Conservation (phyloP, 2,888 invertebrate species). For the Eristalis arbustorum region DNA sequence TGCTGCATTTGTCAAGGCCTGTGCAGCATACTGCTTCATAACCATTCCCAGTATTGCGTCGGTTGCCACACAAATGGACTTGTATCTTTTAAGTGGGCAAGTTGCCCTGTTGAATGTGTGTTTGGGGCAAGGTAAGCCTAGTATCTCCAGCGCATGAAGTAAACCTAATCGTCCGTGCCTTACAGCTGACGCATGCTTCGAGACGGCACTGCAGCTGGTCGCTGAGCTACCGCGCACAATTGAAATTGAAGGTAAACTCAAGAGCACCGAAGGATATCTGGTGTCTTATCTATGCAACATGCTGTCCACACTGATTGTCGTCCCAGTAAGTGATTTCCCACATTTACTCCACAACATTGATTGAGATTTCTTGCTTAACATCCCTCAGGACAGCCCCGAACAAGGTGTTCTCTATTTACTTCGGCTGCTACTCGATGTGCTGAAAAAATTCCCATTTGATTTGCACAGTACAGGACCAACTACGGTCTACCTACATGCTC, state of each 20-base stretch:
- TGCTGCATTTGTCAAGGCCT: conserved; percentile 93
- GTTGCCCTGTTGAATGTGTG: conserved; percentile 94
- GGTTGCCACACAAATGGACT: conserved; percentile 88
- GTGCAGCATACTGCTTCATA: conserved; percentile 96
- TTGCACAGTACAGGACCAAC: conserved; percentile 85
- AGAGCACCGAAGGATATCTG: conserved; percentile 87
- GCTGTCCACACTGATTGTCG: conserved; percentile 89
- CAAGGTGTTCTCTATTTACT: conserved; percentile 91
- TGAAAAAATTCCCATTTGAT: conserved; percentile 88
- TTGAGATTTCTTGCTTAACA: not conserved
- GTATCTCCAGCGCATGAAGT: not conserved
- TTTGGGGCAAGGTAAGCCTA: conserved; percentile 90
- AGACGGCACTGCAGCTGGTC: conserved; percentile 90
- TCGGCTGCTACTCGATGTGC: conserved; percentile 89
- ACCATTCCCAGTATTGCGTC: conserved; percentile 97
- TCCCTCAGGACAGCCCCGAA: conserved; percentile 90
- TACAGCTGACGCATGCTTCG: conserved; percentile 95
- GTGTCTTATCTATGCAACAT: conserved; percentile 88
- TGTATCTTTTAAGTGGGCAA: conserved; percentile 93
- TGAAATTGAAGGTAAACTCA: conserved; percentile 88
- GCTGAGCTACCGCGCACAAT: conserved; percentile 87
- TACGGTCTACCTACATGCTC: conserved; percentile 86
- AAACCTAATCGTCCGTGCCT: conserved; percentile 72
- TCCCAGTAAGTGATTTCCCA: conserved; percentile 85
- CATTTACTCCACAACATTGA: not conserved